Base-by-base conservation (phyloP, 2,113 vertebrate genomes). In the Labeo catla region DNA sequence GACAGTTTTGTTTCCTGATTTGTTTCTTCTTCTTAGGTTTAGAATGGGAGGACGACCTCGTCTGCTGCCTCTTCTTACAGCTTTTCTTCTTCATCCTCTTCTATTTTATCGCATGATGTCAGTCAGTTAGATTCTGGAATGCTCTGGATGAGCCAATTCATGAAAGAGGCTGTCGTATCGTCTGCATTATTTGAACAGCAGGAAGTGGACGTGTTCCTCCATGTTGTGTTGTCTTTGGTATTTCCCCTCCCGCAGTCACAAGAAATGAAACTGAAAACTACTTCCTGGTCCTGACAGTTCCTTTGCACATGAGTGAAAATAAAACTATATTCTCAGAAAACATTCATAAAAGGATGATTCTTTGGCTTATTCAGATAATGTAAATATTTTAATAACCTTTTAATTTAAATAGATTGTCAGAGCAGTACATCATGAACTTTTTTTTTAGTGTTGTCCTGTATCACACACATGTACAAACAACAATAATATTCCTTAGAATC, bases 1-100 rank as follows among this genome's bases (percentile, higher is more conserved):
- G 11, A 21, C 11, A 49, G 45, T 76, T 76, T 76, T 76, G 43
- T 47, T 6, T 50, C 45, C 23, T 28, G n/a, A 11, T n/a, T 23
- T 15, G 21, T 74, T 74, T 74, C 72, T 49, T 74, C 36, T 43
- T 73, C 45, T 50, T 49, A 11, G 19, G 1, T 43, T 4, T 49
- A 43, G 39, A 47, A 6, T 23, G 43, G n/a, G 45, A 76, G n/a
- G 72, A 76, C 11, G 11, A n/a, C 11, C n/a, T 6, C 74, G 23
- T 57, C 52, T 63, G 19, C 23, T 2, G 6, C 49, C 6, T 49
- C 45, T 76, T 76, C 72, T 84, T 47, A 49, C 36, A 72, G 52
- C 21, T 54, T 73, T 6, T 13, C 47, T 36, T 83, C 63, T n/a
- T 88, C 72, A n/a, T 54, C 4, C 1, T 86, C 28, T 70, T 85